Evolutionary conservation across 2,888 invertebrate genomes (phyloP).

Genomic region (Patella ulyssiponensis): DNA sequence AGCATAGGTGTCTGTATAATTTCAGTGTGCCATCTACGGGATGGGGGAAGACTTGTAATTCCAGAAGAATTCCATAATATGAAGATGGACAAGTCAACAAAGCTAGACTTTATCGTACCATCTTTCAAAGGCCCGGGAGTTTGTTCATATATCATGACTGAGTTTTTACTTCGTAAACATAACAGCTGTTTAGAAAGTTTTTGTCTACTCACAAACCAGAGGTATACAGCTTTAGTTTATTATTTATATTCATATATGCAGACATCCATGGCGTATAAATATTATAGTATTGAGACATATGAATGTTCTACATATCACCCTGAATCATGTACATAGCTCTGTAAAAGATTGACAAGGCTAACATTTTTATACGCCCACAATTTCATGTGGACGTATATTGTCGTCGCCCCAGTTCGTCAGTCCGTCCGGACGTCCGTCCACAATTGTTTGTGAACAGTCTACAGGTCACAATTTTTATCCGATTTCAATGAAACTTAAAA

Average conservation of each 20-base stretch:
- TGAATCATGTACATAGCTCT: too few relatives aligned
- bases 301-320: too few relatives aligned
- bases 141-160: slow-evolving; percentile 56
- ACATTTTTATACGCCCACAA: too few relatives aligned
- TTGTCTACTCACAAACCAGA: slow-evolving; percentile 34
- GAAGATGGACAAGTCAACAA: slow-evolving; percentile 33
- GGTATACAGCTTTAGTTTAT: slow-evolving; percentile 16
- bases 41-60: not conserved
- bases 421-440: too few relatives aligned
- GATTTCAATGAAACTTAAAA: too few relatives aligned
- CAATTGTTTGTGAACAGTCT: too few relatives aligned
- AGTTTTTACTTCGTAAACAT: slow-evolving; percentile 54
- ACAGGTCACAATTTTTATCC: too few relatives aligned
- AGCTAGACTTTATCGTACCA: slow-evolving; percentile 42
- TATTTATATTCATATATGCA: too few relatives aligned
- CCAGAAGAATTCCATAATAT: slow-evolving; percentile 43
- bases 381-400: too few relatives aligned
- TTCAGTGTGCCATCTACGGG: not conserved
- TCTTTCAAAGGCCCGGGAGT: slow-evolving; percentile 51
- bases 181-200: slow-evolving; percentile 58
- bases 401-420: too few relatives aligned
- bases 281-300: not conserved
- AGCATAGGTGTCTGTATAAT: not conserved
- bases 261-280: not conserved
- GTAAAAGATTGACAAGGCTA: too few relatives aligned